Conservation (phyloP, 2,113 vertebrate species). For the Sclerurus mexicanus region DNA sequence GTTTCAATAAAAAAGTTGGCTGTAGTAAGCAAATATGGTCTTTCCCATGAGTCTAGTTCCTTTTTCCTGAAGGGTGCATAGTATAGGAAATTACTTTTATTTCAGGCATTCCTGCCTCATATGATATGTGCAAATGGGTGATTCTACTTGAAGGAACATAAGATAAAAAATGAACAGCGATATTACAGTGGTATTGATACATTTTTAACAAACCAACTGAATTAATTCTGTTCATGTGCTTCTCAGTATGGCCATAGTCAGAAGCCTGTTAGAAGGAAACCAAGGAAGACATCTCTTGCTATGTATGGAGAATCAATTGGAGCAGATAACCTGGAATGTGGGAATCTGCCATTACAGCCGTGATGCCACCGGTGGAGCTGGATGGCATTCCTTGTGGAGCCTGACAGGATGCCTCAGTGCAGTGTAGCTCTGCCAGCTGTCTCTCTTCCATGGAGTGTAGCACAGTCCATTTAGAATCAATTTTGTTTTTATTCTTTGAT, state of each 20-base stretch:
- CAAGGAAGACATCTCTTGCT: background rate
- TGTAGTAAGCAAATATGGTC: background rate
- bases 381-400: background rate
- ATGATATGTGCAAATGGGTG: background rate
- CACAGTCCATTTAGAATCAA: slow-evolving; percentile 53
- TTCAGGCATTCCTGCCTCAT: background rate
- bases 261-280: background rate
- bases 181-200: background rate
- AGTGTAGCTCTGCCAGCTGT: slow-evolving; percentile 52
- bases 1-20: background rate
- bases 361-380: background rate
- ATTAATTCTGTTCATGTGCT: background rate
- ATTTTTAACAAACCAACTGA: background rate
- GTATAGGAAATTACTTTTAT: background rate
- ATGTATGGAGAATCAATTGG: background rate
- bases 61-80: background rate
- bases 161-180: background rate
- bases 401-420: background rate
- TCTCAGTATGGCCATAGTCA: background rate
- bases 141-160: background rate
- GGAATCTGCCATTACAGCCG: background rate
- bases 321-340: background rate
- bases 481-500: slow-evolving; percentile 66
- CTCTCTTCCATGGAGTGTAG: background rate
- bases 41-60: background rate